A percentile compares a stretch with the other conserved stretches of the same genome.
Conservation (phyloP, 2,113 vertebrate genomes). For the Ceyx melanurus region DNA sequence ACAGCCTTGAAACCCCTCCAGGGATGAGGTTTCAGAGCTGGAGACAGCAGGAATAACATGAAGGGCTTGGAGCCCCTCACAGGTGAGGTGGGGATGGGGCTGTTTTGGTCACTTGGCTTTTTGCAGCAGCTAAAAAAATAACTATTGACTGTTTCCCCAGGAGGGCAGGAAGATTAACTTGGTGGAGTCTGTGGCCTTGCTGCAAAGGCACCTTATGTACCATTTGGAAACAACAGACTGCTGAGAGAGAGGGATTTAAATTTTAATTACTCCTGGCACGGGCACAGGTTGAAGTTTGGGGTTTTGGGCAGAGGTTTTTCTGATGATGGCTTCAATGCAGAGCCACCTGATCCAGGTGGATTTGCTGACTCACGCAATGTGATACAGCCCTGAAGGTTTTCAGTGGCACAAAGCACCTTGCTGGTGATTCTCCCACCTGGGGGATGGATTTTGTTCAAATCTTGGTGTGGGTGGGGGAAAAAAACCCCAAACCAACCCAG, state of each 20-base stretch:
- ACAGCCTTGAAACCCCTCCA: too few relatives aligned
- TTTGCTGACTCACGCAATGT: background rate
- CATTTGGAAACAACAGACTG: background rate
- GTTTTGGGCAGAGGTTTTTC: background rate
- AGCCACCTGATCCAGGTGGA: background rate
- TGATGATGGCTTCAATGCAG: background rate
- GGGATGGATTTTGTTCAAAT: background rate
- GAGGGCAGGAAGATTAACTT: background rate
- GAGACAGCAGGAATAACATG: rapidly evolving
- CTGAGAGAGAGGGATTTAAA: background rate
- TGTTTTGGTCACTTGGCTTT: background rate
- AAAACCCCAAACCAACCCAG: background rate
- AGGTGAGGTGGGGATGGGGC: too few relatives aligned
- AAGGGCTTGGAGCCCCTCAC: background rate
- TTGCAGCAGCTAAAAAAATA: background rate
- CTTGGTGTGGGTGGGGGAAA: background rate
- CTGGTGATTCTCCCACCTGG: background rate
- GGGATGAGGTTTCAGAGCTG: background rate
- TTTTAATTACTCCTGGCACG: background rate
- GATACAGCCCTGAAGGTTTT: background rate
- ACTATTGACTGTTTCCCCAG: background rate
- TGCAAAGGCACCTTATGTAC: background rate
- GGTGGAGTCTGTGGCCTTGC: background rate
- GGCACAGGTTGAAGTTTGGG: background rate
- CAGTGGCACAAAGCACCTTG: background rate